Evolutionary conservation across 2,113 vertebrate species (phyloP), one percentile per base, ranked within the genome.

Genomic region (Calidris pugnax): DNA sequence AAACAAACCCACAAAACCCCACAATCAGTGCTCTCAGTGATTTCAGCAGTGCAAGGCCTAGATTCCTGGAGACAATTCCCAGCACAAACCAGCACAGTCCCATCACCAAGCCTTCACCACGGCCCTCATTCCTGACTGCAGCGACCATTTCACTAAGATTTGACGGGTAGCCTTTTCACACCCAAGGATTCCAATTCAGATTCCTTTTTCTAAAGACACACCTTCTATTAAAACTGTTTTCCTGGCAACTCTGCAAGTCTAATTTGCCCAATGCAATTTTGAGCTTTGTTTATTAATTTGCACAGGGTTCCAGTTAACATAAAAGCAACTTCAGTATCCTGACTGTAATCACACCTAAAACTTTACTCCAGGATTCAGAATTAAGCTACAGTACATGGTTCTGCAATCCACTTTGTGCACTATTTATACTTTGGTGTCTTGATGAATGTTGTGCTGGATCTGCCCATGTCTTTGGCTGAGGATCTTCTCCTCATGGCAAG

Each of bases 231-330:
- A 81, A 95, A 76, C 10, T 37, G 26, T 83, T 90, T 83, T 90
- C 55, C 87, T 86, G 79, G 55, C 50, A 93, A 57, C 15, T 47
- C 75, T 45, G 18, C 37, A 69, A 80, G 37, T 56, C 47, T 90
- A 57, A 83, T 93, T 89, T 91, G 14, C 82, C 59, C 47, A 35
- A 18, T 74, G 63, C 5, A 73, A 62, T 85, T 85, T 94, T 76
- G 83, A 87, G 50, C 15, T 93, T 88, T 88, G 41, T 83, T 92
- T 85, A 76, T 76, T 91, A 80, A 82, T 88, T 85, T 79, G 21
- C 43, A 47, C 7, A 14, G 35, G 6, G 4, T 86, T 92, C 32
- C 15, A 48, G 60, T 75, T 79, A 93, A 67, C 67, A 60, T 41
- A 56, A 11, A 79, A 89, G 33, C 27, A 47, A 47, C 35, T 80